Percentiles rank a stretch among this genome's conserved stretches.
Evolutionary conservation across 2,888 invertebrate species (phyloP).

Genomic region (Pachymerium ferrugineum): DNA sequence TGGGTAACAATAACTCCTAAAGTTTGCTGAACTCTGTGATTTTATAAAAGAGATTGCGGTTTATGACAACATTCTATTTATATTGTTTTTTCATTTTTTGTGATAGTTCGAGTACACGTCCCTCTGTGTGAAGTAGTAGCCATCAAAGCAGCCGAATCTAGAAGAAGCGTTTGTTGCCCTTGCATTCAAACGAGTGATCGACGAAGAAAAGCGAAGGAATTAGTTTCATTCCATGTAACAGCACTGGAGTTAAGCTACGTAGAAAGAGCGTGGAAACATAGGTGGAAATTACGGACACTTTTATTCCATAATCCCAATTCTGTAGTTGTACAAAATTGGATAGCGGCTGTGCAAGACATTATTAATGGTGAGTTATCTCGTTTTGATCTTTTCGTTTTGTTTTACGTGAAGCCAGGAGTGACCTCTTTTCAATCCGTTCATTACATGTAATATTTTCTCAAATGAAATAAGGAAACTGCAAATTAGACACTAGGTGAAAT

Average conservation of each 20-base stretch:
- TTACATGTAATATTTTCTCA: no score
- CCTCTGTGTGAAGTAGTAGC: not conserved
- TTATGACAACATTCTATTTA: no score
- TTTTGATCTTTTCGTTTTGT: no score
- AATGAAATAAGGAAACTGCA: no score
- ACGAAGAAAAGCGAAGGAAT: not conserved
- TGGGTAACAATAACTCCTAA: no score
- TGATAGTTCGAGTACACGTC: constrained; percentile 5
- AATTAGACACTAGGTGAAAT: no score
- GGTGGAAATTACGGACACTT: constrained; percentile 43
- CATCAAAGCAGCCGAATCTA: not conserved
- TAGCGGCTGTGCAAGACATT: constrained; percentile 11
- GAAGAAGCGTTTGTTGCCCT: not conserved
- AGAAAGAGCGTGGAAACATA: constrained; percentile 41
- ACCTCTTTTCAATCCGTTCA: no score
- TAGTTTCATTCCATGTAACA: constrained; percentile 32
- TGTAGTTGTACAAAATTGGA: constrained; percentile 31
- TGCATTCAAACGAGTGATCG: not conserved
- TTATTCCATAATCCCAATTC: constrained; percentile 43
- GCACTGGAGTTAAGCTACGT: constrained; percentile 42
- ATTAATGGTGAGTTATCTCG: not conserved
- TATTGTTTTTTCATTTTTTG: no score
- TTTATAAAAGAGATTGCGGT: no score
- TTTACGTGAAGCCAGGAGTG: no score
- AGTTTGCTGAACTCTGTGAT: no score